Evolutionary conservation across 53 echinoderm and acorn worm genomes (phyloP).

Genomic region (Apostichopus leukothele): DNA sequence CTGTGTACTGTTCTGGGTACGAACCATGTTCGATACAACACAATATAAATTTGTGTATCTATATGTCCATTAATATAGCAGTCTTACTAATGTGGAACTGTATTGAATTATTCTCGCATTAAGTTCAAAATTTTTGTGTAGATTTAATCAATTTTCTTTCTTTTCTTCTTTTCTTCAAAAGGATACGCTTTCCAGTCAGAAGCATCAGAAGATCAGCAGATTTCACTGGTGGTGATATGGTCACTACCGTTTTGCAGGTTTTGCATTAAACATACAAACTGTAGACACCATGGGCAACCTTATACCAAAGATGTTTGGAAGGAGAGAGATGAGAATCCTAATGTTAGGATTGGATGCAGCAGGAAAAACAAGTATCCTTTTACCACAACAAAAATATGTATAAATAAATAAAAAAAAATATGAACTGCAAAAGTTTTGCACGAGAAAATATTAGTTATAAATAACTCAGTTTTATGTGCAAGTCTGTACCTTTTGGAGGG

Average conservation of each 20-base stretch:
- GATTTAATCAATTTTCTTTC: background rate
- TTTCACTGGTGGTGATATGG: constrained; percentile 1
- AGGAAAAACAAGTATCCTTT: constrained; percentile 86
- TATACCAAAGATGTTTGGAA: constrained; percentile 89
- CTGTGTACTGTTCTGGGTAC: no score
- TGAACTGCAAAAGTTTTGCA: no score
- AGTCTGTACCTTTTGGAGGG: no score
- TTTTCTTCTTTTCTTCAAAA: background rate
- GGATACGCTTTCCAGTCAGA: background rate
- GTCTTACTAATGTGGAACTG: no score
- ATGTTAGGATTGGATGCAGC: constrained; percentile 96
- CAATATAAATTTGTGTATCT: no score
- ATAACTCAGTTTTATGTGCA: no score
- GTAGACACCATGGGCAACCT: constrained; percentile 79
- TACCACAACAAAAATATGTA: background rate
- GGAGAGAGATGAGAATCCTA: constrained; percentile 84
- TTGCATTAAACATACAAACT: background rate
- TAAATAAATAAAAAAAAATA: no score
- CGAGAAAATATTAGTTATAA: no score
- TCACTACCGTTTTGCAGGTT: background rate
- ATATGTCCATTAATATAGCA: no score
- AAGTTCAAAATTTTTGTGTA: no score
- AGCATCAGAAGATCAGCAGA: background rate
- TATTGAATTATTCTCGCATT: no score
- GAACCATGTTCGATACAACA: no score